Evolutionary conservation across 2,113 vertebrate genomes (phyloP).

Genomic region (Indri indri): DNA sequence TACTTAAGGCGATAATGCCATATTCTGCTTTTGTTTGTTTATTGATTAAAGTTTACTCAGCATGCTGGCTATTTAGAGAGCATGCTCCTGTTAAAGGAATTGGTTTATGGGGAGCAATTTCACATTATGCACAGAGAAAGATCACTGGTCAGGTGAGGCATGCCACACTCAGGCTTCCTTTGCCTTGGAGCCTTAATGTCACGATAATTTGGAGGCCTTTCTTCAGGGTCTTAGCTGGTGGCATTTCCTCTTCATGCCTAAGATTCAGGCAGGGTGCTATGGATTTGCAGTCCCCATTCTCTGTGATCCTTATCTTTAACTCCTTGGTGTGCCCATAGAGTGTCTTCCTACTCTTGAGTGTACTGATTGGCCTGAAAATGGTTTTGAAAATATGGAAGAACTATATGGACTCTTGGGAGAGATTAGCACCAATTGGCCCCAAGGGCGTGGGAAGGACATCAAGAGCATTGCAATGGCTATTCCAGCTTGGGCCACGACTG

Average conservation of each 20-base stretch:
- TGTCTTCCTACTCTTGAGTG: background rate
- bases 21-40: conserved; percentile 38
- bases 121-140: background rate
- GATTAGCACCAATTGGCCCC: background rate
- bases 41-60: conserved; percentile 68
- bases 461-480: too few relatives aligned
- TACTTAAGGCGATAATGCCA: conserved; percentile 21
- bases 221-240: background rate
- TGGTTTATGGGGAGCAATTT: conserved; percentile 6
- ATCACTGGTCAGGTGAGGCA: background rate
- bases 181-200: background rate
- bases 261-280: background rate
- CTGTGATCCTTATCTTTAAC: background rate
- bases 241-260: background rate
- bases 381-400: background rate
- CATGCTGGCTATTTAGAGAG: background rate
- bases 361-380: background rate
- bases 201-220: background rate
- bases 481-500: background rate
- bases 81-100: background rate
- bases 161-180: background rate
- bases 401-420: rapidly evolving
- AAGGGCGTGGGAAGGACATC: background rate
- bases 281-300: rapidly evolving
- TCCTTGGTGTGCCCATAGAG: background rate